A percentile compares a stretch with the other conserved stretches of the same genome.
Evolutionary conservation across 2,888 invertebrate genomes (phyloP).

Genomic region (Coenonympha arcania): DNA sequence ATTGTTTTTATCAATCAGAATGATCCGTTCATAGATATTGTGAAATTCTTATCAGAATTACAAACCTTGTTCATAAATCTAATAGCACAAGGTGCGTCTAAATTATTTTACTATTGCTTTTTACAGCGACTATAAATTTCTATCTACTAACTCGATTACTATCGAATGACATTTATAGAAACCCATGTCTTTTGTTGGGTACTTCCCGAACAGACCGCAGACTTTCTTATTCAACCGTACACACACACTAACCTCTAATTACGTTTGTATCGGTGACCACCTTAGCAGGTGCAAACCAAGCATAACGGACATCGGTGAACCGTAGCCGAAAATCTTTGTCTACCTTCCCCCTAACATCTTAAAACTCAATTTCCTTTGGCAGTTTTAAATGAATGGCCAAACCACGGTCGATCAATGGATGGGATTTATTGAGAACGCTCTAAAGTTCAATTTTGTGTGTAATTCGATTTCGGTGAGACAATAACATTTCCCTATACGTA

Average conservation of each 20-base stretch:
- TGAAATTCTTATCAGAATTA: too few species aligned
- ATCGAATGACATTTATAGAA: constrained; percentile 21
- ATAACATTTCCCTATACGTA: constrained; percentile 43
- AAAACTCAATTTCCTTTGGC: constrained; percentile 31
- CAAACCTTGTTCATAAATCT: background rate
- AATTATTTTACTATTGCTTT: background rate
- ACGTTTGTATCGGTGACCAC: constrained; percentile 68
- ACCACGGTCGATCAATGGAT: constrained; percentile 40
- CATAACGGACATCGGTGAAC: constrained; percentile 60
- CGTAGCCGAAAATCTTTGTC: constrained; percentile 32
- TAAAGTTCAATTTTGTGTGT: constrained; percentile 45
- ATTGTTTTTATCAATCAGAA: too few species aligned
- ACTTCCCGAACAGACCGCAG: constrained; percentile 63
- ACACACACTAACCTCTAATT: constrained; percentile 57
- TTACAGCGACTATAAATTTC: constrained; percentile 5
- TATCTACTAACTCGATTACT: constrained; percentile 15
- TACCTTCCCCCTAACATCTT: constrained; percentile 12
- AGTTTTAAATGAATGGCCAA: constrained; percentile 35
- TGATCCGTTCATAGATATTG: too few species aligned
- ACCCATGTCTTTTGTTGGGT: constrained; percentile 36
- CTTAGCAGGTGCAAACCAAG: constrained; percentile 59
- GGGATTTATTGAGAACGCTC: constrained; percentile 43
- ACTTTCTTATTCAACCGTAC: constrained; percentile 44
- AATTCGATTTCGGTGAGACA: constrained; percentile 42
- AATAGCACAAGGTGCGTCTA: constrained; percentile 2